Evolutionary conservation across 2,113 vertebrate species (phyloP).

Genomic region (Proterorhinus semilunaris): DNA sequence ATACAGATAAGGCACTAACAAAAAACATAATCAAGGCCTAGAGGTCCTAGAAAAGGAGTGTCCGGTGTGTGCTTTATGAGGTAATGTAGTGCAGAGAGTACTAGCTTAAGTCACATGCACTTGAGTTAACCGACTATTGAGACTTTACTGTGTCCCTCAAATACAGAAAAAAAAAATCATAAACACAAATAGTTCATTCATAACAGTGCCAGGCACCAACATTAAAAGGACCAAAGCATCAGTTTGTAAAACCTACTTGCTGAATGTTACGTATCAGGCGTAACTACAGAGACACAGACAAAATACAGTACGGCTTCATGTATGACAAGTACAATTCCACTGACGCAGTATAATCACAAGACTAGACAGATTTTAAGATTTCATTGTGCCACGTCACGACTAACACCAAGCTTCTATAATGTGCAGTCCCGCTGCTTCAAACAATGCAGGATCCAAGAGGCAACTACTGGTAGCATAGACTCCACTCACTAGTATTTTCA

Average conservation of each 20-base stretch:
- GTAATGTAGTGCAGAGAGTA: constrained; percentile 36
- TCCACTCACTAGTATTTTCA: constrained; percentile 8
- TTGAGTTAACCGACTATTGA: no score
- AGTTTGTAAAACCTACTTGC: constrained; percentile 17
- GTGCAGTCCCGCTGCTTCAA: constrained; percentile 13
- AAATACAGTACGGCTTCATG: constrained; percentile 14
- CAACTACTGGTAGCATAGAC: constrained; percentile 19
- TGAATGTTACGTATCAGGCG: constrained; percentile 13
- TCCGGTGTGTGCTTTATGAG: constrained; percentile 42
- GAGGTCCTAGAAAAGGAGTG: constrained; percentile 25
- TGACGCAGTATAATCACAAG: constrained; percentile 29
- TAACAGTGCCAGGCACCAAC: constrained; percentile 42
- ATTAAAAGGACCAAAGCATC: constrained; percentile 6
- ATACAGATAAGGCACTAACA: constrained; percentile 73
- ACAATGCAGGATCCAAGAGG: constrained; percentile 23
- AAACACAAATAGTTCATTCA: not conserved
- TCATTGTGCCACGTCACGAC: constrained; percentile 34
- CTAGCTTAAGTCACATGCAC: constrained; percentile 5
- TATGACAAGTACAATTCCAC: constrained; percentile 42
- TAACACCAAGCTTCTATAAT: constrained; percentile 21
- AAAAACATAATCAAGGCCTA: constrained; percentile 50
- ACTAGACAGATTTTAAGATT: constrained; percentile 18
- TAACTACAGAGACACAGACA: constrained; percentile 11
- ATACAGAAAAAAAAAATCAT: no score
- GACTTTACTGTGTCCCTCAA: no score